phyloP scores from a whole-genome alignment of 2,888 invertebrate genomes.

The Cantharis nigra region DNA sequence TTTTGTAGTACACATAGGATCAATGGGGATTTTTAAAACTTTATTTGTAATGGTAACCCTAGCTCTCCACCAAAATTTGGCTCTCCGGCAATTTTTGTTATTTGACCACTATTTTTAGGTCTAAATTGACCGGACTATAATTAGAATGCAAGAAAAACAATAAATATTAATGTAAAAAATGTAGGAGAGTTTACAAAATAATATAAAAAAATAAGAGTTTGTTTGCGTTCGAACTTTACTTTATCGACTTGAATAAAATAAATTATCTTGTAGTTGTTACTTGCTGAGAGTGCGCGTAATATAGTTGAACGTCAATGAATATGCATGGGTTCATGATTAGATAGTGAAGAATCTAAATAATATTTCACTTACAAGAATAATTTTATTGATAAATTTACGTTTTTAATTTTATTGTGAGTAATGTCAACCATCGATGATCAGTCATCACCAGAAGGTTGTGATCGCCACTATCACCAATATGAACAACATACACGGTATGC shows the following conservation, averaged over 20 bases:
- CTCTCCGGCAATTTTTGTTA: no score
- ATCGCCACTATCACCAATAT: neutral
- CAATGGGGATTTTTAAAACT: no score
- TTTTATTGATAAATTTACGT: neutral
- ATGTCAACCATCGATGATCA: neutral
- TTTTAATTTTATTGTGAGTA: neutral
- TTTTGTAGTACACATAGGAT: no score
- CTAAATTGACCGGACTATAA: no score
- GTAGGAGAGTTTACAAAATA: neutral
- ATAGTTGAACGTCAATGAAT: neutral
- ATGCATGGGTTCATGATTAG: neutral
- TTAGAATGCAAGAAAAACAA: neutral
- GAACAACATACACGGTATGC: neutral
- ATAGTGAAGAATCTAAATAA: neutral
- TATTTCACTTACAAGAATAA: neutral
- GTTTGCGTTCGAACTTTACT: neutral
- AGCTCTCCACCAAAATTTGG: no score
- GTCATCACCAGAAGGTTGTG: neutral
- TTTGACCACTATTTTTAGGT: no score
- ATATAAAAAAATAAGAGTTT: neutral
- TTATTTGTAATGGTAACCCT: no score
- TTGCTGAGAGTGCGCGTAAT: neutral
- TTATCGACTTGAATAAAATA: neutral
- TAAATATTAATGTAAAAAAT: neutral
- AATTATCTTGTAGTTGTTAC: neutral